Percentiles rank a stretch among this genome's conserved stretches.
Conservation (phyloP, 1,140 invertebrate genomes). For the Psilanteris sp. region DNA sequence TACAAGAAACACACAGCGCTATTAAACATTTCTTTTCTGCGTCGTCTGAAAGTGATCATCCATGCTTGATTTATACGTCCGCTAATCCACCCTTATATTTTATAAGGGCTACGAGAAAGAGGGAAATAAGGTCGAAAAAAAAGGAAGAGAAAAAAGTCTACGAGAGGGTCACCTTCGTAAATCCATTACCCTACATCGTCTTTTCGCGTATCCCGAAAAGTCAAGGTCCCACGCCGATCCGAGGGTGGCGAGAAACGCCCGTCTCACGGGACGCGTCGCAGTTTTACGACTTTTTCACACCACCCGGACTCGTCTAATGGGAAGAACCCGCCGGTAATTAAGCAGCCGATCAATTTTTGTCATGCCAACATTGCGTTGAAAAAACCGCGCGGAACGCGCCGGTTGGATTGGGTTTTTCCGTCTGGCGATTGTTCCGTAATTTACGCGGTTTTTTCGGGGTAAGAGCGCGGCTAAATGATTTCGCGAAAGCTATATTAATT, state of each 20-base stretch:
- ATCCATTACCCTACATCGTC: conserved; percentile 36
- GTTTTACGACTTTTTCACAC: conserved; percentile 9
- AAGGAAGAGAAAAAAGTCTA: conserved; percentile 26
- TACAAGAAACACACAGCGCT: conserved; percentile 13
- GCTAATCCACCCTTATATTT: conserved; percentile 40
- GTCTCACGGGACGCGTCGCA: conserved; percentile 16
- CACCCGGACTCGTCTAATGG: not conserved
- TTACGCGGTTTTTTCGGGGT: no score
- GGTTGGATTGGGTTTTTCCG: no score
- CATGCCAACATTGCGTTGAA: no score
- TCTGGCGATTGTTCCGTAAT: no score
- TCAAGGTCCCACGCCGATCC: conserved; percentile 29
- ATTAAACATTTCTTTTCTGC: conserved; percentile 19
- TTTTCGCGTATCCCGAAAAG: conserved; percentile 47
- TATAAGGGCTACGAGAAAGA: no score
- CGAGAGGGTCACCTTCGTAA: conserved; percentile 36
- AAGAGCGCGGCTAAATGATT: no score
- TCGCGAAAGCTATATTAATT: no score
- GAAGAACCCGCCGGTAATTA: not conserved
- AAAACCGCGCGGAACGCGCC: no score
- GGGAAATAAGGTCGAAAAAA: no score
- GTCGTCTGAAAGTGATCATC: conserved; percentile 33
- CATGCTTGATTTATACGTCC: conserved; percentile 30
- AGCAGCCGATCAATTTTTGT: conserved; percentile 6
- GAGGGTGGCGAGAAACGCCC: conserved; percentile 18